Evolutionary conservation across 1,140 invertebrate species (phyloP).

Genomic region (Macrocentrus cingulum): DNA sequence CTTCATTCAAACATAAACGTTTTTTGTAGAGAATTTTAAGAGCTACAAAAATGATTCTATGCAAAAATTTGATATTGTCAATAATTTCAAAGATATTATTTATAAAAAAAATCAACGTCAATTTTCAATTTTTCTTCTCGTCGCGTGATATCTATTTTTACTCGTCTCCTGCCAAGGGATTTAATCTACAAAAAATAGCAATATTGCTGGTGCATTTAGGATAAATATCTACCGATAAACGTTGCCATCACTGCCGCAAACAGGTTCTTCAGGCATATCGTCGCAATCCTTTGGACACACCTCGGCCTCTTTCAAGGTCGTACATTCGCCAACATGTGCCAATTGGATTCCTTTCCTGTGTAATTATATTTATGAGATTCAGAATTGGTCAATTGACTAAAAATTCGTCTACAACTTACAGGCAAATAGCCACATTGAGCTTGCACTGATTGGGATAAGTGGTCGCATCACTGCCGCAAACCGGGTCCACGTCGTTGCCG

Average conservation of each 20-base stretch:
- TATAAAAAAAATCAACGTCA: too few relatives aligned
- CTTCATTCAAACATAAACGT: too few relatives aligned
- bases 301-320: conserved; percentile 70
- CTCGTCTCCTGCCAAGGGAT: too few relatives aligned
- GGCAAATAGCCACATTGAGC: conserved; percentile 77
- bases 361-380: conserved; percentile 18
- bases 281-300: conserved; percentile 74
- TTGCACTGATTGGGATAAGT: conserved; percentile 81
- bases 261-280: conserved; percentile 70
- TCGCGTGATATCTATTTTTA: too few relatives aligned
- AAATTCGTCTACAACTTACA: too few relatives aligned
- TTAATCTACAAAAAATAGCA: too few relatives aligned
- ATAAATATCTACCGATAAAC: conserved; percentile 73
- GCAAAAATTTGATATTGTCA: too few relatives aligned
- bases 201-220: too few relatives aligned
- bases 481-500: conserved; percentile 67
- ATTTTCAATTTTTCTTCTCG: too few relatives aligned
- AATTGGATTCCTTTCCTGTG: conserved; percentile 78
- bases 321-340: conserved; percentile 84
- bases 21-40: too few relatives aligned
- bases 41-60: too few relatives aligned
- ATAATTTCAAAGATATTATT: too few relatives aligned
- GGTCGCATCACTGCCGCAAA: conserved; percentile 81
- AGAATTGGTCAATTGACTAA: neutral
- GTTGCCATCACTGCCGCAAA: conserved; percentile 89